Evolutionary conservation across 2,113 vertebrate genomes (phyloP), one percentile per base, ranked within the genome.

Genomic region (Scatophagus argus): DNA sequence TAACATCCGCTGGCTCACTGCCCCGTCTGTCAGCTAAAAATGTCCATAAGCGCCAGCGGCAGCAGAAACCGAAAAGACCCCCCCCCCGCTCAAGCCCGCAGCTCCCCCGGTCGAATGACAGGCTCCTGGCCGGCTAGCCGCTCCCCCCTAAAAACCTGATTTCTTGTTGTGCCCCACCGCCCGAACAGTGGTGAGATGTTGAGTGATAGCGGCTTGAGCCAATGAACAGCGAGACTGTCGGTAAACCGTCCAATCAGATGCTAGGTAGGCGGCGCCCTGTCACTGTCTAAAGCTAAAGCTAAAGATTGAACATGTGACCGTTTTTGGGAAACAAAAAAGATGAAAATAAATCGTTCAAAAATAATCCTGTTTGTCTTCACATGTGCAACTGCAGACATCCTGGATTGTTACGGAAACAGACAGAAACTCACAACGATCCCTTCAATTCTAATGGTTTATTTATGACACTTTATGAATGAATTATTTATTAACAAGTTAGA

Each of bases 221-320:
- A 93, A 94, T 93, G 8, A 80, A 43, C 10, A 16, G 27, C 12
- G 13, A 38, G 2, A 1, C 1, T 0, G 11, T 9, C 8, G 29
- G 38, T 3, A 3, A 2, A 10, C 6, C 0, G 44, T 19, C 93
- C 88, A 92, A 92, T 93, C 77, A 63, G 41, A 16, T 5, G 17
- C 5, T 1, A 36, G 19, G 19, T 49, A 6, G 75, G 64, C 58
- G 61, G 72, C 0, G 5, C 27, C n/a, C 11, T 9, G 5, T n/a
- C 17, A 47, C 29, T 21, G 6, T 25, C 2, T 52, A 13, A n/a
- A 51, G 32, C 3, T 34, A 39, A 61, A 19, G 2, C 19, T 12
- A 21, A n/a, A 54, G n/a, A 19, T 14, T 29, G 7, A 16, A 21
- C 1, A 29, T 23, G 12, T 21, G 2, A 5, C 2, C 12, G 36